Evolutionary conservation across 2,888 invertebrate genomes (phyloP), one percentile per base, ranked within the genome.

Genomic region (Osmoderma eremita): DNA sequence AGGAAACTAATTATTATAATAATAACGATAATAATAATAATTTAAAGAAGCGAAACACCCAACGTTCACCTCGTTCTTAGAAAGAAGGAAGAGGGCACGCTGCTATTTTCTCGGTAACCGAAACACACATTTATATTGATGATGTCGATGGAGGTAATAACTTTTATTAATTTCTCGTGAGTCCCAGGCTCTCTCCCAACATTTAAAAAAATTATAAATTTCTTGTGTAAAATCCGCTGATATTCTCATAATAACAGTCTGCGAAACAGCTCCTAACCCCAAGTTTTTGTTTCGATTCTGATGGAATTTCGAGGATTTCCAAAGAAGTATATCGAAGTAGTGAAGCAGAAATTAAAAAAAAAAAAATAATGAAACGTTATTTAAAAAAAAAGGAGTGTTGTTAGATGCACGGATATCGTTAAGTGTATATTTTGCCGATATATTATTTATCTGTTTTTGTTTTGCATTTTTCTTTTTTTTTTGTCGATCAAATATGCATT

Each of bases 391-490:
- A 18, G 13, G 30, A 51, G 30, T 51, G 50, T 51, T 51, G 24
- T 30, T 24, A 51, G 24, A 30, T 30, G 30, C 30, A 30, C 30
- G 30, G 10, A 30, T 30, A 30, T 30, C 10, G 30, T 30, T 30
- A 30, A 30, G 30, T 30, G 30, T 30, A 30, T 30, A 51, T 22
- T 51, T 51, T 22, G 24, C 13, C 48, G 30, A 51, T 24, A 30
- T 24, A 51, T 30, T 51, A 51, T 30, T 30, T 30, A 24, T 51
- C 50, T 15, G 50, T 51, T 49, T 50, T 39, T 64, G 63, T 13
- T 68, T 51, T 45, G 36, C 58, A 38, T 30, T 45, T n/a, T 45
- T 45, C 8, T 17, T 45, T 24, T 24, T 51, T 24, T 30, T 24
- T 13, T 20, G 12, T 24, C 15, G 15, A 51, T 24, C 15, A 15